phyloP scores from a whole-genome alignment of 1,140 invertebrate genomes.

The Cotesia chilonis region DNA sequence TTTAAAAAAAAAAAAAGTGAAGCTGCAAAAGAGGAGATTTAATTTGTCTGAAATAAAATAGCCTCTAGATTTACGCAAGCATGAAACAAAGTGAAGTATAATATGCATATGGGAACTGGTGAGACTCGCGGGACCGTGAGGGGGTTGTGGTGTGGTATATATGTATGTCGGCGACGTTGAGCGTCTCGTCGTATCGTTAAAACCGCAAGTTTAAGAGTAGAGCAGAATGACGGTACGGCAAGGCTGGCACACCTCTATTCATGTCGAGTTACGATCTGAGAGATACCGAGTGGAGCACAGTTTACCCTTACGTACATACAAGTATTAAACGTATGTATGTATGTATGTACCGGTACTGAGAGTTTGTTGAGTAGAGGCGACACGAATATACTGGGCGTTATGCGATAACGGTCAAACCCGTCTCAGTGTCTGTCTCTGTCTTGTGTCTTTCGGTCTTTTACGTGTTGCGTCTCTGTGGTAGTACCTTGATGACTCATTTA shows the following conservation, averaged over 20 bases:
- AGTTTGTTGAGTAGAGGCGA: neutral
- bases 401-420: slow-evolving; percentile 30
- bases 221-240: slow-evolving; percentile 19
- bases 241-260: slow-evolving; percentile 25
- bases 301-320: slow-evolving; percentile 1
- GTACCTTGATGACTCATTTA: slow-evolving; percentile 32
- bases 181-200: slow-evolving; percentile 24
- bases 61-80: slow-evolving; percentile 23
- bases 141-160: too few relatives aligned
- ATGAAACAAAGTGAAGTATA: slow-evolving; percentile 11
- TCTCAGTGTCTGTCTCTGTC: slow-evolving; percentile 14
- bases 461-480: too few relatives aligned
- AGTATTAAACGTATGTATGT: too few relatives aligned
- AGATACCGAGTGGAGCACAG: slow-evolving; percentile 9
- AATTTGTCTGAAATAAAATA: too few relatives aligned
- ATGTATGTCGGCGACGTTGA: neutral
- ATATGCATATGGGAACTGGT: neutral
- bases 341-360: too few relatives aligned
- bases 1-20: too few relatives aligned
- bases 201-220: slow-evolving; percentile 26
- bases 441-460: too few relatives aligned
- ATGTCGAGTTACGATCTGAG: slow-evolving; percentile 26
- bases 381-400: slow-evolving; percentile 28
- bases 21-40: too few relatives aligned
- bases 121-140: too few relatives aligned